Evolutionary conservation across 2,113 vertebrate species (phyloP).

Genomic region (Tauraco erythrolophus): DNA sequence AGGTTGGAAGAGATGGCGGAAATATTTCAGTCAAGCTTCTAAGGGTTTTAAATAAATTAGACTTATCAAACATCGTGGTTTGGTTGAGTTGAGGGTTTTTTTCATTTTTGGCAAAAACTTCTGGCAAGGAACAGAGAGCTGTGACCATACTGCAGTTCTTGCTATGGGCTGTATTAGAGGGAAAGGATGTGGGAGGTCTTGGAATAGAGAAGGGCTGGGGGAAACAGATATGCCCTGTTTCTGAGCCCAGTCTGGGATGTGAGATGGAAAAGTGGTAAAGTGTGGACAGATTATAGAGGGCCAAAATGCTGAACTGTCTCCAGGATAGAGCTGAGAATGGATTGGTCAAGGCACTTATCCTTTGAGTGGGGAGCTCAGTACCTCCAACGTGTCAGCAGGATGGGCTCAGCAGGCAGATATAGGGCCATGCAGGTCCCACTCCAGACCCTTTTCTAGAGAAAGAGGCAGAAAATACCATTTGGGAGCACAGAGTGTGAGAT

Average conservation of each 20-base stretch:
- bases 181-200: conserved; percentile 58
- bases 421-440: neutral
- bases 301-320: neutral
- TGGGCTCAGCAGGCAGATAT: neutral
- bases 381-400: neutral
- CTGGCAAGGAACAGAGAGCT: neutral
- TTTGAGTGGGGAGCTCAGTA: neutral
- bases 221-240: conserved; percentile 2
- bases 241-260: neutral
- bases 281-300: neutral
- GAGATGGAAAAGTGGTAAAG: neutral
- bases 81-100: neutral
- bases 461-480: neutral
- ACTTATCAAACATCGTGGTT: conserved; percentile 37
- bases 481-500: neutral
- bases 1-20: conserved; percentile 18
- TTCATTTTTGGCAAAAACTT: conserved; percentile 41
- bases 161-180: neutral
- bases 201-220: neutral
- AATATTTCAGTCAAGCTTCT: conserved; percentile 44
- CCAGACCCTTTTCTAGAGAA: neutral
- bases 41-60: conserved; percentile 24
- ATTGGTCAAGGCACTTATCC: neutral
- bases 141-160: conserved; percentile 13
- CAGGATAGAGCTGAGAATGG: neutral